Conservation (phyloP, 1,140 invertebrate genomes). For the Euwallacea fornicatus region DNA sequence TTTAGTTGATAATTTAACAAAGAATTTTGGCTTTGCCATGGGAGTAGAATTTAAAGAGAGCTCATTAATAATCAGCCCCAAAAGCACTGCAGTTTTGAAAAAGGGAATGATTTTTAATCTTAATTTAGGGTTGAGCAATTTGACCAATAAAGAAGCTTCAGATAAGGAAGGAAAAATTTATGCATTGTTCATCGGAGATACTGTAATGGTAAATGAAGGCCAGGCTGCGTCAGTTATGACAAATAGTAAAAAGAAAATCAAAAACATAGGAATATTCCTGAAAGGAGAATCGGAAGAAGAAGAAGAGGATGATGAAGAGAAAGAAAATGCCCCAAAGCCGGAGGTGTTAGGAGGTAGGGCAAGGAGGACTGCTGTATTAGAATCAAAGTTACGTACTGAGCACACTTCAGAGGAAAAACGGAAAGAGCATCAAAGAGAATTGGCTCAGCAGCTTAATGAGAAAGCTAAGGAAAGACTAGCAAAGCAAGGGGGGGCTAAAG, state of each 20-base stretch:
- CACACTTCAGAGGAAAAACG: constrained; percentile 96
- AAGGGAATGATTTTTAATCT: constrained; percentile 98
- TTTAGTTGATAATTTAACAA: constrained; percentile 89
- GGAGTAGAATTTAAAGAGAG: constrained; percentile 98
- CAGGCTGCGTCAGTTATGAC: constrained; percentile 85
- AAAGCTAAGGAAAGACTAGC: constrained; percentile 89
- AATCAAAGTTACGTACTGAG: constrained; percentile 94
- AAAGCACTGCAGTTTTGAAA: constrained; percentile 77
- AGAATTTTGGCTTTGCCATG: constrained; percentile 80
- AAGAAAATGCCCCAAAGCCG: constrained; percentile 64
- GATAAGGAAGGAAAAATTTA: constrained; percentile 89
- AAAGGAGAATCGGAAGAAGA: constrained; percentile 92
- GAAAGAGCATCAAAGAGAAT: constrained; percentile 94
- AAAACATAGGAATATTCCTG: constrained; percentile 95
- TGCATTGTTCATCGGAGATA: constrained; percentile 96
- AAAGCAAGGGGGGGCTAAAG: constrained; percentile 81
- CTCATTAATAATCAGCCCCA: constrained; percentile 87
- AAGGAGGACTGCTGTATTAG: constrained; percentile 90
- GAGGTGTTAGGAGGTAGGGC: constrained; percentile 70
- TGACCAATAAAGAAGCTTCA: constrained; percentile 79
- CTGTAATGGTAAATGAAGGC: constrained; percentile 89
- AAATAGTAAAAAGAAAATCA: constrained; percentile 92
- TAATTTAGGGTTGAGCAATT: constrained; percentile 89
- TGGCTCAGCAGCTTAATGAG: constrained; percentile 88
- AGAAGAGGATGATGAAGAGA: constrained; percentile 71